A percentile compares a stretch with the other conserved stretches of the same genome.
These are phyloP conservation scores for Poecilia latipinna DNA, from an alignment of 2,113 vertebrate genomes.

Conservation along the genomic window DNA sequence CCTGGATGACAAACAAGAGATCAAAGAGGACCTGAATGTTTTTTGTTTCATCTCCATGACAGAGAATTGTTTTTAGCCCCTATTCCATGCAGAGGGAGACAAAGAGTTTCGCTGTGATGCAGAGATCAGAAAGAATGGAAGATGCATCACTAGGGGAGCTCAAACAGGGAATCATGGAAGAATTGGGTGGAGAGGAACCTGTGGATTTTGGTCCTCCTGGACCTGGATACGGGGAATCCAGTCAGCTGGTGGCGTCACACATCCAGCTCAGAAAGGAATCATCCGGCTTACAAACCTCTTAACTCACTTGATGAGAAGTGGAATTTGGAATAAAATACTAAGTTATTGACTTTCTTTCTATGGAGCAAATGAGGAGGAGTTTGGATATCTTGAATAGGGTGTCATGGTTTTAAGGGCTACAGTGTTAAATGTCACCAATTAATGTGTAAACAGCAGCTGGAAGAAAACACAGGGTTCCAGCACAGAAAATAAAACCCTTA, in stretches of 20 bases:
- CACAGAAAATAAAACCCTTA: background rate
- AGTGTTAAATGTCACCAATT: too few species aligned
- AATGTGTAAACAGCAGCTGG: background rate
- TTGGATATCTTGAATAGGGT: background rate
- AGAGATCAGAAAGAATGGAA: constrained; percentile 37
- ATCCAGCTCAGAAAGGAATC: background rate
- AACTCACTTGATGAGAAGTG: background rate
- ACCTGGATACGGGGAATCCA: background rate
- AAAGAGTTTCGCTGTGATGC: constrained; percentile 30
- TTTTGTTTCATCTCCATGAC: constrained; percentile 23
- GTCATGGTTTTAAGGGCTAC: background rate
- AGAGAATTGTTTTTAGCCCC: constrained; percentile 24
- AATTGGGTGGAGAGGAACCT: background rate
- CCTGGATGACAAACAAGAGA: constrained; percentile 32
- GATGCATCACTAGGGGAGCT: constrained; percentile 3
- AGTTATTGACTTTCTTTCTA: too few species aligned
- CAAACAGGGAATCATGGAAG: constrained; percentile 11
- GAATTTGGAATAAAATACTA: background rate
- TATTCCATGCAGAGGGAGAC: constrained; percentile 16
- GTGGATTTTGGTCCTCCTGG: background rate
- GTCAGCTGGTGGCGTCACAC: background rate
- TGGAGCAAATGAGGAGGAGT: too few species aligned
- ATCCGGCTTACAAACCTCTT: background rate
- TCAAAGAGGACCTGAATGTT: constrained; percentile 46
- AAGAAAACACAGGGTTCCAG: background rate